Evolutionary conservation across 1,140 invertebrate genomes (phyloP), one percentile per base, ranked within the genome.

Genomic region (Berghia stephanieae): DNA sequence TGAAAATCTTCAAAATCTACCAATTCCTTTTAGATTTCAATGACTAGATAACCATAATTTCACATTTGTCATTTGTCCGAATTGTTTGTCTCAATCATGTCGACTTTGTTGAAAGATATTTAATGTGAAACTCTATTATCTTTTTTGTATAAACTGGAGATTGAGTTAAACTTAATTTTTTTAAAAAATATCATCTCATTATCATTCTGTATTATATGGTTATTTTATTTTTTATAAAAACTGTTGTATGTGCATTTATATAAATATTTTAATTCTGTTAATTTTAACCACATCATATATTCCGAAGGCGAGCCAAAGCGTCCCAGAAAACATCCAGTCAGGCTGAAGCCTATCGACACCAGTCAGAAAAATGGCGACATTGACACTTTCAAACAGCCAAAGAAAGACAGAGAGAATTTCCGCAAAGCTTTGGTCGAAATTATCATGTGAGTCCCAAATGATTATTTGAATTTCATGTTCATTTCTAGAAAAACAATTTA

Each of bases 361-460:
- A 80, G 82, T 49, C 79, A 84, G 75, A 77, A 82, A 18, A 75
- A 80, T 55, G 69, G 68, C 16, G 80, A 81, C 38, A 66, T 81
- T 24, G 84, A 86, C 52, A 77, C 83, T 52, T 85, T 86, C 42
- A 85, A 85, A 75, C 85, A 87, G 55, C 91, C 94, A 85, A 92
- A 93, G 44, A 93, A 93, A 89, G 93, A 94, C 78, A 90, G 95
- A 38, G 94, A 96, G 89, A 92, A 94, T 78, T 98, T 97, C 90
- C 92, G 96, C 34, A 91, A 92, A 71, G 93, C 93, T 83, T 89
- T 97, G 72, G 93, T 96, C 40, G 92, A 93, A 82, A 90, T 95
- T 57, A 94, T 95, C 46, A 91, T 93, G 89, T 90, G 83, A 88
- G 85, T 84, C 46, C n/a, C 8, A 1, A 49, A 21, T 36, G 4